These are phyloP conservation scores for Neopipo cinnamomea DNA, from an alignment of 2,113 vertebrate species.

Conservation along the genomic window DNA sequence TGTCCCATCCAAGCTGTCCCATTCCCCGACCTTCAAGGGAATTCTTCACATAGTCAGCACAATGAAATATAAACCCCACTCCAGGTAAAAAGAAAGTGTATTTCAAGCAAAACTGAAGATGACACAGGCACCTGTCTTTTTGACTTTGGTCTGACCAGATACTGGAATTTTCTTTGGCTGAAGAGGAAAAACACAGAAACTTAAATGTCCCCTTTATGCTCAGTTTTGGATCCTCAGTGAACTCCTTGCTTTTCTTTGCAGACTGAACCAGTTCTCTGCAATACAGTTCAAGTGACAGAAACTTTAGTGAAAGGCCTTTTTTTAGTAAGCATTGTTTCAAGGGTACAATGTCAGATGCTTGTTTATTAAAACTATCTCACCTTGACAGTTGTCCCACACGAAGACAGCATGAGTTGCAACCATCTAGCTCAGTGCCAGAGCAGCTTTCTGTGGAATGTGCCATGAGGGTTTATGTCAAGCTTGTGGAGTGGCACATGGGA, in stretches of 20 bases:
- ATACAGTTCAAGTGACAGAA: not conserved
- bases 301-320: not conserved
- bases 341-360: fast-evolving
- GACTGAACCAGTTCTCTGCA: not conserved
- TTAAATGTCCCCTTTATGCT: not conserved
- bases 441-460: not conserved
- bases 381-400: not conserved
- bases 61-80: not conserved
- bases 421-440: not conserved
- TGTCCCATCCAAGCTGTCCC: not conserved
- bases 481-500: not conserved
- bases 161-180: not conserved
- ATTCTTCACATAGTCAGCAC: not conserved
- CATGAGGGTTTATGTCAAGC: not conserved
- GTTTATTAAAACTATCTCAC: not conserved
- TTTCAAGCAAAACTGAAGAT: not conserved
- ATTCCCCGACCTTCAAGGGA: not conserved
- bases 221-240: not conserved
- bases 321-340: not conserved
- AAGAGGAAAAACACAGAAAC: not conserved
- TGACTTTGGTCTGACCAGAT: not conserved
- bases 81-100: not conserved
- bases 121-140: not conserved
- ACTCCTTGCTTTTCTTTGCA: not conserved
- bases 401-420: not conserved